These are phyloP conservation scores for Cryptotis parvus DNA, from an alignment of 2,113 vertebrate species.

Conservation along the genomic window DNA sequence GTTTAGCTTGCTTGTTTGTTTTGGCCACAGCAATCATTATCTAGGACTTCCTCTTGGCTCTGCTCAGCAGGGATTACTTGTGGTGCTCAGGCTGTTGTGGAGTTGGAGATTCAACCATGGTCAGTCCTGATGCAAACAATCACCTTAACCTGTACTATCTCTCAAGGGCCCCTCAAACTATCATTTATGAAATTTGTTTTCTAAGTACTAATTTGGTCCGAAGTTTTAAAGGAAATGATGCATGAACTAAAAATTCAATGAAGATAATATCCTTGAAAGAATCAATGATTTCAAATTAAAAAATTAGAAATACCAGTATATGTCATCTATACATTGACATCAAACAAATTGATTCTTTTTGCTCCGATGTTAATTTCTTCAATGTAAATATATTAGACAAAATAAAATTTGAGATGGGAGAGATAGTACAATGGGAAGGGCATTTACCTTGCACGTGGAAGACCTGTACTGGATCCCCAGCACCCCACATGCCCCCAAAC, in stretches of 20 bases:
- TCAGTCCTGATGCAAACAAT: too few relatives aligned
- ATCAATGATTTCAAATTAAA: neutral
- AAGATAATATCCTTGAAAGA: neutral
- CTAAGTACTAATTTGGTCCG: constrained; percentile 40
- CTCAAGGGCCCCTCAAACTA: neutral
- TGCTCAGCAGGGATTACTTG: too few relatives aligned
- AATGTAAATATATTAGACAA: constrained; percentile 14
- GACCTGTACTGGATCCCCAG: too few relatives aligned
- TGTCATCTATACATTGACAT: neutral
- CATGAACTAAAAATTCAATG: constrained; percentile 37
- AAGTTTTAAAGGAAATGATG: constrained; percentile 27
- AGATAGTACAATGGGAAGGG: too few relatives aligned
- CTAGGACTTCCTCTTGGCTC: too few relatives aligned
- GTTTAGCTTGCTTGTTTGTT: too few relatives aligned
- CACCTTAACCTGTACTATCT: too few relatives aligned
- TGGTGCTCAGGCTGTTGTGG: too few relatives aligned
- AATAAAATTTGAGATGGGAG: neutral
- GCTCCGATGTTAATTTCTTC: neutral
- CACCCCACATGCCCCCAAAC: too few relatives aligned
- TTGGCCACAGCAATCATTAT: too few relatives aligned
- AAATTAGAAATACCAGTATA: neutral
- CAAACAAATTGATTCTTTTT: neutral
- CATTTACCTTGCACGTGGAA: too few relatives aligned
- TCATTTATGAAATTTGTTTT: constrained; percentile 19
- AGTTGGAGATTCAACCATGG: too few relatives aligned